These are phyloP conservation scores for Pasiphila rectangulata DNA, from an alignment of 2,888 invertebrate species.

Conservation along the genomic window DNA sequence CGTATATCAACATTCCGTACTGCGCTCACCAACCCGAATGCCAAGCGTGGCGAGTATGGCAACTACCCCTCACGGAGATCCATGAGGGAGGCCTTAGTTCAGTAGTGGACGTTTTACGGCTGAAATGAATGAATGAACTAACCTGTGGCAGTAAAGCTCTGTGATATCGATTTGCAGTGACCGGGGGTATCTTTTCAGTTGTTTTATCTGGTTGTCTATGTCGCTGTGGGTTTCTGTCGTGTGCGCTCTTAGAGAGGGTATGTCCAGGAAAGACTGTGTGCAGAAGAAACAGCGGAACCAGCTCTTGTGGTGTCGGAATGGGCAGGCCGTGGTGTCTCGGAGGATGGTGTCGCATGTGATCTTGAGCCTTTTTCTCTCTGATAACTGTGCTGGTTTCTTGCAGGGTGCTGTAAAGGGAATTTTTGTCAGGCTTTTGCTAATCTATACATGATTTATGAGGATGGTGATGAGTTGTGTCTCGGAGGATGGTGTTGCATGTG, in stretches of 20 bases:
- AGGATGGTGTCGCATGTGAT: constrained; percentile 57
- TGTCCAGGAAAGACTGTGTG: constrained; percentile 59
- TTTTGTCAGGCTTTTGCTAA: no score
- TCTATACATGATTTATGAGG: no score
- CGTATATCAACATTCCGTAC: no score
- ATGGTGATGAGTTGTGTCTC: not conserved
- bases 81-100: no score
- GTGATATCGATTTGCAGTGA: constrained; percentile 70
- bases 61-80: no score
- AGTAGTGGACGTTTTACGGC: no score
- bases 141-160: constrained; percentile 56
- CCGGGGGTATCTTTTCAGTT: constrained; percentile 62
- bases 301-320: constrained; percentile 67
- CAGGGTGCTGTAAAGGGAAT: no score
- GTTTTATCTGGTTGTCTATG: constrained; percentile 53
- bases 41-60: no score
- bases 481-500: no score
- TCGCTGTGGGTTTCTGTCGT: constrained; percentile 45
- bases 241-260: constrained; percentile 53
- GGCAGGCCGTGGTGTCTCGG: constrained; percentile 63
- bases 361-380: constrained; percentile 59
- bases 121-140: no score
- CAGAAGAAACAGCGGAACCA: constrained; percentile 75
- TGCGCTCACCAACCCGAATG: no score
- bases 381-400: constrained; percentile 46